These are phyloP conservation scores for Pogonocichla stellata DNA, from an alignment of 2,113 vertebrate genomes.

Conservation along the genomic window DNA sequence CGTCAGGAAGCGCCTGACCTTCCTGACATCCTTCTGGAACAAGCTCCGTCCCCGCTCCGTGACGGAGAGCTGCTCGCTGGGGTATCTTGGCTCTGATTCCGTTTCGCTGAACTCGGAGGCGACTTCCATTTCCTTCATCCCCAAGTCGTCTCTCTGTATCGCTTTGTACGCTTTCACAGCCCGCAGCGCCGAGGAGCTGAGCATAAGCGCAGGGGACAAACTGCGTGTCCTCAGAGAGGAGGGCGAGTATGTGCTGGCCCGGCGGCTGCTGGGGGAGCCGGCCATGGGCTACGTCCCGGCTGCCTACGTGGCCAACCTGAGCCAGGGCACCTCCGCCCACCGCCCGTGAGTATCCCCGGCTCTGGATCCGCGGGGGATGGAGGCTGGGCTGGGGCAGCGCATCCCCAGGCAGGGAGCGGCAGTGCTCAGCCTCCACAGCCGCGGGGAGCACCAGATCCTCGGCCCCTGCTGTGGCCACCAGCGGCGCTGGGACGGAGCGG, in stretches of 20 bases:
- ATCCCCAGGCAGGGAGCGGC: background rate
- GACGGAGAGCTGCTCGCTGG: slow-evolving; percentile 6
- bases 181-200: slow-evolving; percentile 83
- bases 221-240: slow-evolving; percentile 85
- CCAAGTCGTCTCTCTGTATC: slow-evolving; percentile 72
- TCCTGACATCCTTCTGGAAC: slow-evolving; percentile 83
- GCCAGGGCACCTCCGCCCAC: slow-evolving; percentile 79
- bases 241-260: slow-evolving; percentile 83
- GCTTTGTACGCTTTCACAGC: slow-evolving; percentile 86
- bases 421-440: rapidly evolving
- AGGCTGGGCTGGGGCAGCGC: background rate
- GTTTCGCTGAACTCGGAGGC: slow-evolving; percentile 47
- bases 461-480: background rate
- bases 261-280: slow-evolving; percentile 80
- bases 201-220: slow-evolving; percentile 83
- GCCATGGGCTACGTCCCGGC: slow-evolving; percentile 84
- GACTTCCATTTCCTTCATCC: slow-evolving; percentile 26
- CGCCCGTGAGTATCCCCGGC: slow-evolving; percentile 78
- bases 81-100: slow-evolving; percentile 7
- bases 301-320: slow-evolving; percentile 81
- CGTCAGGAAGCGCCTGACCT: slow-evolving; percentile 82
- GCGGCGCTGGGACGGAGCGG: background rate
- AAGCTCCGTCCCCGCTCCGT: slow-evolving; percentile 82
- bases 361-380: background rate
- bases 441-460: rapidly evolving